phyloP scores from a whole-genome alignment of 2,113 vertebrate species.

The Scytalopus superciliaris region DNA sequence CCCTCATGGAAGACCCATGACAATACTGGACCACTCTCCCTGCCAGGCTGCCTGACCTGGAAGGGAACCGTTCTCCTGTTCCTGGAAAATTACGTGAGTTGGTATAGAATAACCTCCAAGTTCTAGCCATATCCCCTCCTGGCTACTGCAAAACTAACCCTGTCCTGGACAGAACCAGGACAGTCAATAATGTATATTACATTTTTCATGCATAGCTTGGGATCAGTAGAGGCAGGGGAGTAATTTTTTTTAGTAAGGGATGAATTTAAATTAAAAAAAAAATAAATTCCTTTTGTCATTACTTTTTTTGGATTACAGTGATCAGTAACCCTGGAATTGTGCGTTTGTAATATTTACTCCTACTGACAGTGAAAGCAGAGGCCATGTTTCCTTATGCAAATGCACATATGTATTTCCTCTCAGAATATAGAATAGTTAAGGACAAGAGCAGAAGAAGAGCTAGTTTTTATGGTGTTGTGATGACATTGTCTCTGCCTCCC shows the following conservation, averaged over 20 bases:
- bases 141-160: neutral
- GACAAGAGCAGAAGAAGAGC: neutral
- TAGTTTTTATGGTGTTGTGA: neutral
- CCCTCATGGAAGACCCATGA: neutral
- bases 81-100: neutral
- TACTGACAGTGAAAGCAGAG: neutral
- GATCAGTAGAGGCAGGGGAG: accelerated
- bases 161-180: neutral
- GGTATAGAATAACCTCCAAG: neutral
- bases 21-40: neutral
- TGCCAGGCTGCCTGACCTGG: neutral
- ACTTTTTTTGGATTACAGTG: neutral
- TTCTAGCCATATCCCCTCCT: neutral
- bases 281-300: neutral
- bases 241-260: neutral
- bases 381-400: neutral
- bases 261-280: neutral
- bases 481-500: neutral
- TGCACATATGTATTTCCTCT: neutral
- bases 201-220: neutral
- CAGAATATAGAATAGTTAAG: neutral
- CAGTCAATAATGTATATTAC: neutral
- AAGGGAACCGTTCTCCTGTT: neutral
- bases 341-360: neutral
- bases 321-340: neutral